Base-by-base conservation (phyloP, 2,113 vertebrate species). In the Rhynchomys soricoides region DNA sequence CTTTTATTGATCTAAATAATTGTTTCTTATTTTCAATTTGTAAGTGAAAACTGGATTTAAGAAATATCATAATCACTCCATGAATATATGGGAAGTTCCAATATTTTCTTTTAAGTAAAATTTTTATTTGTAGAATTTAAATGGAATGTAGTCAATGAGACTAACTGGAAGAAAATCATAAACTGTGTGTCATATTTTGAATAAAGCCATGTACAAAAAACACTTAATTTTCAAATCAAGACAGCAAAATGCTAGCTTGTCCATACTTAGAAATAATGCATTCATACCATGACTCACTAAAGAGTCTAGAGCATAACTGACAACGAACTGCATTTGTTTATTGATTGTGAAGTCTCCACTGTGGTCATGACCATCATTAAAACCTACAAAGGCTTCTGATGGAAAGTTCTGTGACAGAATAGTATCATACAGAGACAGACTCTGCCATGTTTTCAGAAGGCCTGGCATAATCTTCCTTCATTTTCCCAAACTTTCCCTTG, bases 51-150 rank as follows among this genome's bases (percentile, higher is more conserved):
- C 1, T 66, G 5, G 57, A 90, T 22, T 48, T 90, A 16, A 0
- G 87, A 37, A 55, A 73, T 37, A 86, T 12, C 66, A 37, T 24
- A 85, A 83, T 45, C 37, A 9, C 5, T 86, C 55, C 55, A 92
- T 34, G 40, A 87, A 83, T 31, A 6, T 70, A 70, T 68, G 9
- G 26, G 64, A 89, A 64, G n/a, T 0, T 48, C 29, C 19, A 92
- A 19, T 34, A 57, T 71, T 89, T 91, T 75, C 16, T 66, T 83
- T 93, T 86, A 89, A 92, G 88, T 68, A 68, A 21, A 50, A 89
- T 83, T 89, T 73, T 90, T 45, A 31, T 70, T 94, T 92, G 74
- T 92, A 55, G 73, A 74, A 94, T 68, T 48, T 92, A 68, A 82
- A 48, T 77, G 55, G 57, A 93, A 93, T 88, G 48, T 48, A 16